Evolutionary conservation across 2,797 vertebrate species (phyloP).

Genomic region (Lagorchestes hirsutus): DNA sequence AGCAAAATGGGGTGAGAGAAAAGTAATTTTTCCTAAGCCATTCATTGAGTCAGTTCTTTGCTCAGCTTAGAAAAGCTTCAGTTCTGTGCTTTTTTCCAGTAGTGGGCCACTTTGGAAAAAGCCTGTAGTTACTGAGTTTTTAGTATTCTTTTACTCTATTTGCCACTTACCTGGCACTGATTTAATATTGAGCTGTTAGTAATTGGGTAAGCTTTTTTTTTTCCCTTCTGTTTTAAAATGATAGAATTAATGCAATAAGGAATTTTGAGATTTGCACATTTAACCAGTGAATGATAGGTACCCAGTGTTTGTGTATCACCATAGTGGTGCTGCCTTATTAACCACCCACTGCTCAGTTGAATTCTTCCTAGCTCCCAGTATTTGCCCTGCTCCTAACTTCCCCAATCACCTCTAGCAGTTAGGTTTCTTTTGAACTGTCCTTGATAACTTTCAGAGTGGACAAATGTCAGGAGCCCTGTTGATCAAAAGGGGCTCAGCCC

Average conservation of each 20-base stretch:
- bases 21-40: conserved; percentile 27
- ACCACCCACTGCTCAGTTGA: background rate
- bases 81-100: conserved; percentile 13
- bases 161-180: conserved; percentile 28
- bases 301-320: background rate
- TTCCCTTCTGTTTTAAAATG: background rate
- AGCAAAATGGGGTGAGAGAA: conserved; percentile 3
- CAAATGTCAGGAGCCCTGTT: background rate
- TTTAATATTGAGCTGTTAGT: conserved; percentile 4
- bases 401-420: background rate
- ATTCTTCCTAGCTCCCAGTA: background rate
- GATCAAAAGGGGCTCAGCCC: background rate
- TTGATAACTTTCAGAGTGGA: background rate
- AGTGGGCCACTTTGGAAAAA: background rate
- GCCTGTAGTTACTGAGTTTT: conserved; percentile 24
- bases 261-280: conserved; percentile 32
- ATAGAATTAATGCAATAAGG: conserved; percentile 32
- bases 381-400: background rate
- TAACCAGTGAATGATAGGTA: background rate
- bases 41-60: conserved; percentile 15
- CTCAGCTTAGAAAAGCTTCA: conserved; percentile 32
- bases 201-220: conserved; percentile 15
- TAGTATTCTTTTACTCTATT: background rate
- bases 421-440: background rate
- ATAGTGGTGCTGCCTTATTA: background rate